Base-by-base conservation (phyloP, 2,888 invertebrate species). In the Aphidoletes aphidimyza region DNA sequence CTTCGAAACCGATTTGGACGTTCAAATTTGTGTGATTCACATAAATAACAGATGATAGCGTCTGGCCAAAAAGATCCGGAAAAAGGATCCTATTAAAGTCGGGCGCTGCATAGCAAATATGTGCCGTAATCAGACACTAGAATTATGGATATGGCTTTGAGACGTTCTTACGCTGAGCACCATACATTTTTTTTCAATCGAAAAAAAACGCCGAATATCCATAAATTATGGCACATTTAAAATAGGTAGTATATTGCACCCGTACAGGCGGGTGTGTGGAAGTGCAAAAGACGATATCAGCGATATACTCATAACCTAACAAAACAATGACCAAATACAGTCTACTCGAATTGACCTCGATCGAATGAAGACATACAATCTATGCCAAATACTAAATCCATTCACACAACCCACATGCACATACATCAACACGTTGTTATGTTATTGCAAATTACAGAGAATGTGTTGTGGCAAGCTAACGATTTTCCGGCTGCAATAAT, bases 251-350 rank as follows among this genome's bases (percentile, higher is more conserved):
- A 54, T 22, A 54, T 3, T 5, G 54, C 22, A 54, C 47, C 9
- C n/a, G n/a, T n/a, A n/a, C n/a, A 54, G 22, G 22, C 22, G n/a
- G 5, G 11, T 39, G 39, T 39, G 22, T 69, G 14, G 11, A 14
- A 34, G n/a, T n/a, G n/a, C n/a, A 69, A 69, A 30, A 69, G 69
- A 30, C 69, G 30, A 34, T 30, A 34, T n/a, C n/a, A n/a, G n/a
- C n/a, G n/a, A n/a, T n/a, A n/a, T n/a, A n/a, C n/a, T n/a, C 26
- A 30, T 19, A 54, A 8, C 19, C 54, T 5, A 30, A 54, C 5
- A 26, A 54, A 69, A 69, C 69, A 69, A 69, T 69, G 69, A 69
- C 26, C 69, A 30, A 26, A n/a, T n/a, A n/a, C n/a, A n/a, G 69
- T 69, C 69, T 69, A 69, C 17, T 30, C 30, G n/a, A 69, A 69